Base-by-base conservation (phyloP, 92 coral and sea anemone genomes). In the Paragorgia papillata region DNA sequence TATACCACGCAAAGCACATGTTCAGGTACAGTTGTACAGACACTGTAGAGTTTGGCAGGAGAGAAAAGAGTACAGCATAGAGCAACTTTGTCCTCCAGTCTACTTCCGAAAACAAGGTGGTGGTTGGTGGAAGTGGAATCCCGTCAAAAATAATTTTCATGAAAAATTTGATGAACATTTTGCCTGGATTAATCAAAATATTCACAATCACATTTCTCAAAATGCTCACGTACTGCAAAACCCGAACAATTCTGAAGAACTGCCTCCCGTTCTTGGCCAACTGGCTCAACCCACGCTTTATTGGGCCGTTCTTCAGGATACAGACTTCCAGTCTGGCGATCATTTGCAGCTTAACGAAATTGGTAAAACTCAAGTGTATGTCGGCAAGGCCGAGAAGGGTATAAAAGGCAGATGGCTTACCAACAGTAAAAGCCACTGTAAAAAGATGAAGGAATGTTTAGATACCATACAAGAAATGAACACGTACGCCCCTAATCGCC, bases 331-430 rank as follows among this genome's bases (percentile, higher is more conserved):
- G 28, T 5, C 51, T 35, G 29, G 54, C 30, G 53, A 18, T 3
- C 25, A 64, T 24, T 33, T 64, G 53, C 1, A 37, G 13, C 20
- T 64, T 2, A 64, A 64, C 22, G 51, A 10, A 0, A 37, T 64
- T 64, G 54, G 71, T 35, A 7, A 40, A 64, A 64, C 71, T 0
- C 71, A 64, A 37, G 71, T 64, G 22, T 64, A 64, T n/a, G 71
- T 64, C 8, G 71, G 71, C 10, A 64, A 64, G 17, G 71, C 71
- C 4, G 39, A 21, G 27, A 35, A 64, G 19, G 71, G 66, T 29
- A 28, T 60, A 2, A 7, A 60, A 19, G 66, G 39, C 26, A 2
- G 66, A 60, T 60, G 66, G 66, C 35, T 29, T 28, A 18, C 1
- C 3, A n/a, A 60, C 12, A 14, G 5, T n/a, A 29, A 28, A 37